phyloP scores from a whole-genome alignment of 2,113 vertebrate genomes.

The Athene noctua region DNA sequence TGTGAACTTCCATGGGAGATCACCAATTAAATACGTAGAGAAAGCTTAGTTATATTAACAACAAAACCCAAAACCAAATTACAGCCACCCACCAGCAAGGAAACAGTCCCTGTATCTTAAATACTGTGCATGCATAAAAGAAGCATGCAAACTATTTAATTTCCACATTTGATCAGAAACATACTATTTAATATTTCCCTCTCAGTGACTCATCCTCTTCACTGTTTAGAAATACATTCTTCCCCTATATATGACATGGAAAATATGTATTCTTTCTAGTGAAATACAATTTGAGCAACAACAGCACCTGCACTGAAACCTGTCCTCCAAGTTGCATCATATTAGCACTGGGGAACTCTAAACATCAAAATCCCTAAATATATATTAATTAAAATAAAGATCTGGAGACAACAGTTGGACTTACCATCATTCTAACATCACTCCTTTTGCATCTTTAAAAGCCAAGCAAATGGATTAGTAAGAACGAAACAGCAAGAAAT shows the following conservation, averaged over 20 bases:
- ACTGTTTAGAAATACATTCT: background rate
- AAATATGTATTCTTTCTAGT: background rate
- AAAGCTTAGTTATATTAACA: background rate
- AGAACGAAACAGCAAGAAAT: slow-evolving; percentile 63
- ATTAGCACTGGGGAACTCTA: background rate
- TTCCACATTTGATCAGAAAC: background rate
- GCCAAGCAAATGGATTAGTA: slow-evolving; percentile 73
- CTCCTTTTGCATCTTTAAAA: slow-evolving; percentile 83
- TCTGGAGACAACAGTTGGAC: slow-evolving; percentile 28
- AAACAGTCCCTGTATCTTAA: background rate
- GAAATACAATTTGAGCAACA: background rate
- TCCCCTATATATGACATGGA: background rate
- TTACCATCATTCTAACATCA: slow-evolving; percentile 82
- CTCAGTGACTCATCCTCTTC: background rate
- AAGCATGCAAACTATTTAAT: background rate
- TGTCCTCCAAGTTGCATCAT: background rate
- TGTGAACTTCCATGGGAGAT: background rate
- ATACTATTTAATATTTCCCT: background rate
- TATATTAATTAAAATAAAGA: background rate
- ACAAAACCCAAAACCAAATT: fast-evolving
- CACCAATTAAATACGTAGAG: background rate
- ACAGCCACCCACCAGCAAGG: background rate
- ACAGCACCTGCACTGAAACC: background rate
- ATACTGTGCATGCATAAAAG: background rate
- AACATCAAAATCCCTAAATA: background rate